Evolutionary conservation across 2,888 invertebrate genomes (phyloP).

Genomic region (Melitaea athalia): DNA sequence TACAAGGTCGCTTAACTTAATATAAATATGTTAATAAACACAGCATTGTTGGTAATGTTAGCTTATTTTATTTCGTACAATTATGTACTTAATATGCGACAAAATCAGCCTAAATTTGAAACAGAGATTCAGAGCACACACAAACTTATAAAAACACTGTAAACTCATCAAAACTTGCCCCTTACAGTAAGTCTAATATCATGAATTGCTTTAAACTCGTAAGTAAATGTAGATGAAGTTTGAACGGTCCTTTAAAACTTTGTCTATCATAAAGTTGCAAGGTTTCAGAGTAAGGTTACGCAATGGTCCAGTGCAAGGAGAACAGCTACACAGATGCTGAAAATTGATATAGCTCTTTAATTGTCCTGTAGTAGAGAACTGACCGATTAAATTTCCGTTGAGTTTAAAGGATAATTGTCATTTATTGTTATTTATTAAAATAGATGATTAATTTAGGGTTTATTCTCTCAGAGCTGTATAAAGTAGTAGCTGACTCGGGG

Average conservation of each 20-base stretch:
- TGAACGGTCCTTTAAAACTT: conserved; percentile 34
- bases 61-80: too few relatives aligned
- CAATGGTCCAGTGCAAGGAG: conserved; percentile 13
- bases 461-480: too few relatives aligned
- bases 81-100: too few relatives aligned
- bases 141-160: conserved; percentile 22
- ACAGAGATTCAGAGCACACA: too few relatives aligned
- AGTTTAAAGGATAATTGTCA: too few relatives aligned
- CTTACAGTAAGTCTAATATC: conserved; percentile 27
- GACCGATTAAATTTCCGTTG: conserved; percentile 3
- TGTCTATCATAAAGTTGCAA: conserved; percentile 36
- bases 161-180: conserved; percentile 34
- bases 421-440: too few relatives aligned
- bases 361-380: conserved; percentile 1
- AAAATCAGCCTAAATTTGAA: too few relatives aligned
- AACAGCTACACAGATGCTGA: conserved; percentile 56
- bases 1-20: too few relatives aligned
- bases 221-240: conserved; percentile 35
- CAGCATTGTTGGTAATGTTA: too few relatives aligned
- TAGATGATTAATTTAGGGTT: neutral
- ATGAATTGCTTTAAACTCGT: conserved; percentile 36
- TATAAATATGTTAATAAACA: too few relatives aligned
- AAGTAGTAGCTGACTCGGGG: too few relatives aligned
- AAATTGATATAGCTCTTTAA: conserved; percentile 51
- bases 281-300: conserved; percentile 26